Evolutionary conservation across 2,113 vertebrate genomes (phyloP), one percentile per base, ranked within the genome.

Genomic region (Percopsis transmontana): DNA sequence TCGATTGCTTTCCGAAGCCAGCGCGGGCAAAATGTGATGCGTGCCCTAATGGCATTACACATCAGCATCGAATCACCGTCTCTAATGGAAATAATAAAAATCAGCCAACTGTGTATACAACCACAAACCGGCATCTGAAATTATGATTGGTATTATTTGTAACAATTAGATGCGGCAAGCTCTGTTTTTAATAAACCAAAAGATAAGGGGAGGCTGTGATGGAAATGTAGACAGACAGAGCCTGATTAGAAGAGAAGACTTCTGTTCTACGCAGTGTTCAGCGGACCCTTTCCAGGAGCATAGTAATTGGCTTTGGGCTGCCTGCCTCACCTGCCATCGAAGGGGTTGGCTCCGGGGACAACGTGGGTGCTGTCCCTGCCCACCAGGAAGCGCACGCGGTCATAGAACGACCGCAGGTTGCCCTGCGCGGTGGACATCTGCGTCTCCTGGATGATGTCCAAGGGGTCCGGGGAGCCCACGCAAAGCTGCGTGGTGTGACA

Each of bases 381-480:
- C 14, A 99, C 91, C 1, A 99, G 93, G 90, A 99, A 99, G 74
- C 91, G 95, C 80, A 99, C 93, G 10, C 96, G 91, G 44, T 98
- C 94, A 0, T 97, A 98, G 91, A 99, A 99, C 0, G 95, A 96
- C 74, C 87, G 94, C 60, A 97, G 90, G 84, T 91, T 96, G 84
- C 86, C 92, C 75, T 95, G 95, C 16, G 91, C 82, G 33, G 93
- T 88, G 0, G 96, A 94, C 54, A 90, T 80, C 82, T 96, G 96
- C 0, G 93, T 96, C 88, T 98, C 95, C 87, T 99, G 96, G 87
- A 99, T 97, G 90, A 99, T 96, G 79, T 98, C 95, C 87, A 99
- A 86, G 1, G 97, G 97, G 74, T 99, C 95, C 0, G 97, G 95
- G 4, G 97, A 98, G 45, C 97, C 97, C 86, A 96, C 89, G 83